Percentiles rank a stretch among this genome's conserved stretches.
Evolutionary conservation across 92 coral and sea anemone species (phyloP).

Genomic region (Scolanthus callimorphus): DNA sequence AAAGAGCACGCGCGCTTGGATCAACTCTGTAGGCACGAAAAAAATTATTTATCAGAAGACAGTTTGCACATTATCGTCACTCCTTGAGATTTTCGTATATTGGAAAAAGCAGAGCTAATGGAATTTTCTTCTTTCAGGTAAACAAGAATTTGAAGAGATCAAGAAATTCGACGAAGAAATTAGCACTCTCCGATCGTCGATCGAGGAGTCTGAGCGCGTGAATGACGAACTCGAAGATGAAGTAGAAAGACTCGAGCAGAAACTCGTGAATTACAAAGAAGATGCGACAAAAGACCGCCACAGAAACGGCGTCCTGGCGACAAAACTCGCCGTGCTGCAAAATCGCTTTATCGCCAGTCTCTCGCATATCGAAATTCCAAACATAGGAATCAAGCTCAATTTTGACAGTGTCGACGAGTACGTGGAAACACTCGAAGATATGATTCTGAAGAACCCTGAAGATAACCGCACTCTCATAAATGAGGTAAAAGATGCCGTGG

Average conservation of each 20-base stretch:
- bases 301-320: constrained; percentile 80
- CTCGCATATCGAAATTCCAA: constrained; percentile 75
- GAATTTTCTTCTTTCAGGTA: constrained; percentile 45
- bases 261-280: constrained; percentile 62
- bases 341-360: constrained; percentile 88
- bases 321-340: constrained; percentile 92
- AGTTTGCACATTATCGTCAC: no score
- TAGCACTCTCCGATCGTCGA: constrained; percentile 69
- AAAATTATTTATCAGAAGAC: no score
- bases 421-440: constrained; percentile 63
- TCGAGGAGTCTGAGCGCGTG: constrained; percentile 76
- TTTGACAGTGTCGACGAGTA: constrained; percentile 85
- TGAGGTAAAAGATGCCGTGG: constrained; percentile 80
- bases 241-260: constrained; percentile 67
- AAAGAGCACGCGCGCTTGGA: no score
- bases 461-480: constrained; percentile 57
- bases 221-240: constrained; percentile 73
- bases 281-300: constrained; percentile 71
- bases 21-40: no score
- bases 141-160: constrained; percentile 80
- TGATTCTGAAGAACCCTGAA: constrained; percentile 54
- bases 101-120: no score
- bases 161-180: constrained; percentile 79
- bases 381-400: constrained; percentile 76
- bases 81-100: no score